phyloP scores from a whole-genome alignment of 2,797 vertebrate genomes.

The Hapalemur alaotrensis region DNA sequence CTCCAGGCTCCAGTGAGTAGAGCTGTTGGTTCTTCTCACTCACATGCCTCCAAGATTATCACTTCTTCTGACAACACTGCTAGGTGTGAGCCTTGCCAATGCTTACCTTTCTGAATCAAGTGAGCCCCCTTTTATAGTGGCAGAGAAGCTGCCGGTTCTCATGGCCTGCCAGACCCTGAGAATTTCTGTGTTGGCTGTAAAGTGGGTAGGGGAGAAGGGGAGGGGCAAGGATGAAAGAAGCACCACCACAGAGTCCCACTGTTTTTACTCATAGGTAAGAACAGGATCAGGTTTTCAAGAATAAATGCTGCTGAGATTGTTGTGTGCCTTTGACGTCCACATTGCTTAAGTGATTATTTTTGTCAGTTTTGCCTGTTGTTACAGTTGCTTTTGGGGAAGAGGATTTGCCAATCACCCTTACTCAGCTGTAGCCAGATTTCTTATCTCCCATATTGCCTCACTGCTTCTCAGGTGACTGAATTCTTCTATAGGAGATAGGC shows the following conservation, averaged over 20 bases:
- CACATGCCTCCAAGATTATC: neutral
- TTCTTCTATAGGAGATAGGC: neutral
- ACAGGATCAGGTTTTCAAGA: neutral
- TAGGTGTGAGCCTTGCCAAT: neutral
- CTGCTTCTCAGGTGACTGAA: neutral
- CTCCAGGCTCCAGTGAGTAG: neutral
- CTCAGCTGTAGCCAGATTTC: neutral
- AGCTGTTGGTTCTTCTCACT: neutral
- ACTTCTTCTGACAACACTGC: neutral
- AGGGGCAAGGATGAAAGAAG: neutral
- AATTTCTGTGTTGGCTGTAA: constrained; percentile 9
- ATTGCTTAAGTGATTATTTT: neutral
- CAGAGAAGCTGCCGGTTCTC: neutral
- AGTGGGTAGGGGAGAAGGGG: too few relatives aligned
- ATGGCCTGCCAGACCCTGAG: neutral
- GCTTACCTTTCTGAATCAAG: neutral
- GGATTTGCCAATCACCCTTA: neutral
- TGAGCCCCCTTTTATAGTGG: neutral
- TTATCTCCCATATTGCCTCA: neutral
- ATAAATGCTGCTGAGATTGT: neutral
- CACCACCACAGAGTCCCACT: neutral
- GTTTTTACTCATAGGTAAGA: neutral
- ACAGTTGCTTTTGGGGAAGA: neutral
- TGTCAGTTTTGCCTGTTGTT: neutral
- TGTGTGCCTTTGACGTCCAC: neutral